phyloP scores from a whole-genome alignment of 1,140 invertebrate species.

The Drosophila pectinifera region DNA sequence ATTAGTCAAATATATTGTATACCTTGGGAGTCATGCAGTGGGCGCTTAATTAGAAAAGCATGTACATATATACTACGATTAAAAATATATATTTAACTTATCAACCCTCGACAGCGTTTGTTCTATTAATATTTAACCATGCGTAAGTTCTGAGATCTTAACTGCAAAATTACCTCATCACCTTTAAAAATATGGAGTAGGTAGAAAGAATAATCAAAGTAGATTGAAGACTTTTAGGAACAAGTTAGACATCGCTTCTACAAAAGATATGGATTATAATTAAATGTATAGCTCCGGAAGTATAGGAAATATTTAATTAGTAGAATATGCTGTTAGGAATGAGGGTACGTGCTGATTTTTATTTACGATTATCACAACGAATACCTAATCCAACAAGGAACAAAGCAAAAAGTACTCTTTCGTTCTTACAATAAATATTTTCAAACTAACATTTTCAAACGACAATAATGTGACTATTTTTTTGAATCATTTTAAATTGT shows the following conservation, averaged over 20 bases:
- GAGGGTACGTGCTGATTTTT: constrained; percentile 1
- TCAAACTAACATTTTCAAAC: no score
- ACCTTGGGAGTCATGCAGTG: constrained; percentile 1
- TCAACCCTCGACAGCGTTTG: neutral
- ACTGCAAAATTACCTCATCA: neutral
- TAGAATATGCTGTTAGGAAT: neutral
- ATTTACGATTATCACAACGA: neutral
- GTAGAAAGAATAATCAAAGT: neutral
- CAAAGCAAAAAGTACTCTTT: constrained; percentile 4
- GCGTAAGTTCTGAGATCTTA: neutral
- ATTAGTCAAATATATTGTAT: constrained; percentile 11
- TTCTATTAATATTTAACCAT: neutral
- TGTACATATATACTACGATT: constrained; percentile 9
- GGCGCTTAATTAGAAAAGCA: constrained; percentile 20
- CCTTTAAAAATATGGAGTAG: neutral
- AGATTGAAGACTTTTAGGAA: neutral
- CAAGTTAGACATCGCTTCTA: no score
- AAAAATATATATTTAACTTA: constrained; percentile 8
- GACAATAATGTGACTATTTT: neutral
- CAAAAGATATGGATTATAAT: neutral
- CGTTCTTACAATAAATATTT: neutral
- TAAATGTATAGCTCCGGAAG: neutral
- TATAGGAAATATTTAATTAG: neutral
- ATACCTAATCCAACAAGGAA: neutral
- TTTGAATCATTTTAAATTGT: no score